phyloP scores from a whole-genome alignment of 2,113 vertebrate genomes.

The Girardinichthys multiradiatus region DNA sequence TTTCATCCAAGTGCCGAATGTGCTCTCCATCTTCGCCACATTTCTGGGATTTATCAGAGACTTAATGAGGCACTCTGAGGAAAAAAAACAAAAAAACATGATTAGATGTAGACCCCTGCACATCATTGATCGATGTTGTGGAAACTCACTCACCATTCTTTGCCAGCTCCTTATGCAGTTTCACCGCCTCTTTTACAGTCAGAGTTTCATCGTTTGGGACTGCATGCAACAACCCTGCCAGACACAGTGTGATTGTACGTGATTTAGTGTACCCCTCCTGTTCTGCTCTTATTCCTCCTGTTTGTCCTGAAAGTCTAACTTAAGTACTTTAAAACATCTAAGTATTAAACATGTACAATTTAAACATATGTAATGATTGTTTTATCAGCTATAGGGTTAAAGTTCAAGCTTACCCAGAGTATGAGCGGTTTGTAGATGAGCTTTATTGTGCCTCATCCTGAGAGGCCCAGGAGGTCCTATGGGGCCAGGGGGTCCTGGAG shows the following conservation, averaged over 20 bases:
- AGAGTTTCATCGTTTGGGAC: slow-evolving; percentile 88
- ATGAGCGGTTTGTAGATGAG: slow-evolving; percentile 69
- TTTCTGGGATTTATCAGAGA: slow-evolving; percentile 86
- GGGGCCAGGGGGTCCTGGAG: slow-evolving; percentile 71
- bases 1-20: slow-evolving; percentile 92
- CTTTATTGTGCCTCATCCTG: slow-evolving; percentile 80
- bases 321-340: background rate
- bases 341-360: background rate
- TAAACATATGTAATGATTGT: background rate
- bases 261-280: background rate
- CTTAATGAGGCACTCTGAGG: slow-evolving; percentile 83
- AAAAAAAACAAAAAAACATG: background rate
- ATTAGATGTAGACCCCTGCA: background rate
- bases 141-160: slow-evolving; percentile 78
- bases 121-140: background rate
- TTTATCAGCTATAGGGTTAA: background rate
- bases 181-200: slow-evolving; percentile 75
- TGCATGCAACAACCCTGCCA: slow-evolving; percentile 77
- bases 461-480: slow-evolving; percentile 73
- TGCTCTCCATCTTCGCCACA: slow-evolving; percentile 84
- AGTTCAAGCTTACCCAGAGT: slow-evolving; percentile 61
- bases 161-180: slow-evolving; percentile 38
- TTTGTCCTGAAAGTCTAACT: too few relatives aligned
- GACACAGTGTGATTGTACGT: background rate
- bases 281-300: background rate